Conservation (phyloP, 2,797 vertebrate genomes). For the Coilia nasus region DNA sequence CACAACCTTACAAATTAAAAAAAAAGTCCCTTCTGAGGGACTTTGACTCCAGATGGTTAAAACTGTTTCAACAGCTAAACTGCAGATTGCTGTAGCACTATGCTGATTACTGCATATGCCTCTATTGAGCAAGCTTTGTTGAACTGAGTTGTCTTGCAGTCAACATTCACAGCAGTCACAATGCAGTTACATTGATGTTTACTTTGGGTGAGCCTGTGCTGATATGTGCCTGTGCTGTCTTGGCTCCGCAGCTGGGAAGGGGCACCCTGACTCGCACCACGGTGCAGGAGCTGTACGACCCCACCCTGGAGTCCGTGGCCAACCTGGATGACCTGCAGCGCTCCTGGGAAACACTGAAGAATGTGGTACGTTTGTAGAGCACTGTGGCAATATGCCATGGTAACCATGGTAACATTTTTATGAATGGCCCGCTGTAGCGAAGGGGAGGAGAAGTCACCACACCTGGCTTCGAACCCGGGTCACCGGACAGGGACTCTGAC, state of each 20-base stretch:
- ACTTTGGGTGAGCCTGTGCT: not conserved
- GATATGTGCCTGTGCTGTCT: not conserved
- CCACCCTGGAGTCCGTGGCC: slow-evolving; percentile 78
- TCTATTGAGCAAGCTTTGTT: not conserved
- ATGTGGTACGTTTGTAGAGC: slow-evolving; percentile 79
- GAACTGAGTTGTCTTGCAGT: not conserved
- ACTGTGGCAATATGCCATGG: not conserved
- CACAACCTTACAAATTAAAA: no score
- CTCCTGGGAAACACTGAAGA: slow-evolving; percentile 98
- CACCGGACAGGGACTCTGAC: no score
- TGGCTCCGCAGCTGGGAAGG: slow-evolving; percentile 67
- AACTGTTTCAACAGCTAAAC: not conserved
- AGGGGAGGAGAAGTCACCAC: no score
- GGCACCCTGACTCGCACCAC: slow-evolving; percentile 74
- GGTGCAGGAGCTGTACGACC: slow-evolving; percentile 83
- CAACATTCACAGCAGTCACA: no score
- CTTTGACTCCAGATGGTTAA: no score
- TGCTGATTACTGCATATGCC: not conserved
- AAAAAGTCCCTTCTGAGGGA: no score
- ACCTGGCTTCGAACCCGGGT: no score
- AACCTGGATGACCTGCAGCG: slow-evolving; percentile 93
- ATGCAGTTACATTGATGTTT: not conserved
- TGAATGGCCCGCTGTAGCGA: no score
- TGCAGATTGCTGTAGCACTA: not conserved
- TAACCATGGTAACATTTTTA: no score